Evolutionary conservation across 2,797 vertebrate genomes (phyloP).

Genomic region (Oreonectes daqikongensis): DNA sequence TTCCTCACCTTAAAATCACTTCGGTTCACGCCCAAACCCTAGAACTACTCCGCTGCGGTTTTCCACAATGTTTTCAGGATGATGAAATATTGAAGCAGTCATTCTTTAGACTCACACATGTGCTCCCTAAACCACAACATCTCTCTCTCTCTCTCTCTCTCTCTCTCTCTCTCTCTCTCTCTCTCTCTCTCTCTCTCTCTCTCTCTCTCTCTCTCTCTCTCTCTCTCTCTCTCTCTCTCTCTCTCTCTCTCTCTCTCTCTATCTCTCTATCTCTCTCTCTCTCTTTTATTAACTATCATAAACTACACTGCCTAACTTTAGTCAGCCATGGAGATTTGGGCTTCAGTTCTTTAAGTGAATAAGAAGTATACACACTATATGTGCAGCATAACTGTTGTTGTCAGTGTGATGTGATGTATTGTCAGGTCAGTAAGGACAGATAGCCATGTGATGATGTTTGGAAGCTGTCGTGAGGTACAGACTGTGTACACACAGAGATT

Average conservation of each 20-base stretch:
- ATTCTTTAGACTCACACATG: conserved; percentile 80
- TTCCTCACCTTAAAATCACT: conserved; percentile 16
- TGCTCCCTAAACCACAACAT: conserved; percentile 64
- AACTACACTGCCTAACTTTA: neutral
- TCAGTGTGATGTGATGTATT: neutral
- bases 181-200: neutral
- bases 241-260: neutral
- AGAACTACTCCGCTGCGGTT: conserved; percentile 17
- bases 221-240: neutral
- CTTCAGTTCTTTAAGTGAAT: neutral
- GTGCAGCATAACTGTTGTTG: no score
- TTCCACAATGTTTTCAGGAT: conserved; percentile 68
- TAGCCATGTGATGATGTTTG: neutral
- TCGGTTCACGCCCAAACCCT: neutral
- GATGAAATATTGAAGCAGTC: conserved; percentile 76
- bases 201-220: neutral
- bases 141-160: neutral
- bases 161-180: neutral
- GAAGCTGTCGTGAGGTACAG: neutral
- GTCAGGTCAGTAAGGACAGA: neutral
- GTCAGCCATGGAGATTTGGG: neutral
- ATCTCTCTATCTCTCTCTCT: no score
- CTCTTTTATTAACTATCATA: neutral
- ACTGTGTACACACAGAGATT: conserved; percentile 1
- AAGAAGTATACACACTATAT: neutral